Evolutionary conservation across 2,113 vertebrate genomes (phyloP).

Genomic region (Phocoena sinus): DNA sequence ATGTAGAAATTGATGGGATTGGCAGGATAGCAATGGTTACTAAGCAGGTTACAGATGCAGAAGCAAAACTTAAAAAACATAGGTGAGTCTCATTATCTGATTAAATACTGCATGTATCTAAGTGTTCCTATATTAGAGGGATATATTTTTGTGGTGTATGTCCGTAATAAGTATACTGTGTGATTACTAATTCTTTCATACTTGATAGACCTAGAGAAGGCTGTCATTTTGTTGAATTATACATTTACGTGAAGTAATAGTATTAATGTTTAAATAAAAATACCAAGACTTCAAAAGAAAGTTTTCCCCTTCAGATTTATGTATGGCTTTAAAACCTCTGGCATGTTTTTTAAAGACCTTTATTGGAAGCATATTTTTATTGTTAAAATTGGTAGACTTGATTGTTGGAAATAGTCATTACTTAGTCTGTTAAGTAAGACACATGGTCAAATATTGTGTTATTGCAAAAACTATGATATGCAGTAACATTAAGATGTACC

Average conservation of each 20-base stretch:
- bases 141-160: background rate
- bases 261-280: conserved; percentile 31
- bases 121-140: background rate
- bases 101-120: background rate
- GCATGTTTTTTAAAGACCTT: conserved; percentile 2
- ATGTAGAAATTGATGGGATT: conserved; percentile 80
- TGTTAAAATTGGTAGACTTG: background rate
- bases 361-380: conserved; percentile 28
- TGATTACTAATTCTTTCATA: background rate
- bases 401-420: background rate
- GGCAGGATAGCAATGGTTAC: conserved; percentile 81
- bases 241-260: background rate
- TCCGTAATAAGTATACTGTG: background rate
- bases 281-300: background rate
- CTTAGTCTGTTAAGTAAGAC: background rate
- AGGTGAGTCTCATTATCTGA: conserved; percentile 78
- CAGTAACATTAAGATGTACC: background rate
- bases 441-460: background rate
- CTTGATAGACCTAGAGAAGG: background rate
- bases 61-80: conserved; percentile 90
- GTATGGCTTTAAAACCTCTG: background rate
- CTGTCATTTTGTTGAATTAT: background rate
- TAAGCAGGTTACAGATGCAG: conserved; percentile 85
- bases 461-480: background rate
- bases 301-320: background rate